phyloP scores from a whole-genome alignment of 1,140 invertebrate genomes.

The Olivierus martensii region DNA sequence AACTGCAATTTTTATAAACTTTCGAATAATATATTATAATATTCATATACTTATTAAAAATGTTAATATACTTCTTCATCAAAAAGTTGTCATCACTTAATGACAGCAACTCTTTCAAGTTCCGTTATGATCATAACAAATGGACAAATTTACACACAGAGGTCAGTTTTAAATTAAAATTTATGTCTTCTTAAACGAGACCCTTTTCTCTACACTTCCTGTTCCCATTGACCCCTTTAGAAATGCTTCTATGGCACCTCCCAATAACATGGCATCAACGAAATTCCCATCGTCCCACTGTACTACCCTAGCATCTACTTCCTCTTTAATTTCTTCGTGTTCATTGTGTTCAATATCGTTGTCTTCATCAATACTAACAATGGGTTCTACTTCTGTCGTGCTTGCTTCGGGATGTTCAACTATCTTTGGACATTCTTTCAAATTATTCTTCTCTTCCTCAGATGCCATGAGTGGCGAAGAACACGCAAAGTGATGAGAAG shows the following conservation, averaged over 20 bases:
- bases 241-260: conserved; percentile 20
- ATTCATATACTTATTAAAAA: too few relatives aligned
- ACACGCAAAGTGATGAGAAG: too few relatives aligned
- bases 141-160: too few relatives aligned
- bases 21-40: too few relatives aligned
- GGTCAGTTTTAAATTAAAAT: too few relatives aligned
- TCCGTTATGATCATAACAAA: too few relatives aligned
- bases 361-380: conserved; percentile 7
- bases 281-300: conserved; percentile 19
- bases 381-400: not conserved
- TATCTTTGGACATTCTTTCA: not conserved
- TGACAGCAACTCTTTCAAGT: too few relatives aligned
- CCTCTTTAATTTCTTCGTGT: not conserved
- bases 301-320: not conserved
- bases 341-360: not conserved
- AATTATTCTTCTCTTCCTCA: too few relatives aligned
- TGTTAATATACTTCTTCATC: too few relatives aligned
- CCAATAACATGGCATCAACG: conserved; percentile 17
- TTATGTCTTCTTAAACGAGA: conserved; percentile 18
- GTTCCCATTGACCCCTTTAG: conserved; percentile 14
- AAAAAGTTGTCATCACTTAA: too few relatives aligned
- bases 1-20: too few relatives aligned
- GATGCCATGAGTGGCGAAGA: too few relatives aligned
- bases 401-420: not conserved
- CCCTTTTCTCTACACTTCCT: conserved; percentile 15